A percentile compares a stretch with the other conserved stretches of the same genome.
phyloP scores from a whole-genome alignment of 1,140 invertebrate species.

The Drosophila burlai region DNA sequence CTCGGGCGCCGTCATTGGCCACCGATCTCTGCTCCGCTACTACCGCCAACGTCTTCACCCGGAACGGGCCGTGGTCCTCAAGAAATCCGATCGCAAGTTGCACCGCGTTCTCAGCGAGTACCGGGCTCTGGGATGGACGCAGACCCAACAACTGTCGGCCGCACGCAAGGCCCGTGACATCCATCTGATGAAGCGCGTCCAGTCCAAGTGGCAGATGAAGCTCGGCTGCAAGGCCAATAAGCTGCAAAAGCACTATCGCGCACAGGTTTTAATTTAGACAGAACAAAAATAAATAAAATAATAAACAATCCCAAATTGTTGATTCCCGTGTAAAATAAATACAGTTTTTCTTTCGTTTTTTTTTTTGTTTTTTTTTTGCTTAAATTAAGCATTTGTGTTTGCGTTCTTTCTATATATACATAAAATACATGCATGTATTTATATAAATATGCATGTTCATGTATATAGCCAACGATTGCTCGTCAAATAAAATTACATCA shows the following conservation, averaged over 20 bases:
- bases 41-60: conserved; percentile 92
- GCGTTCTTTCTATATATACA: conserved; percentile 39
- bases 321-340: conserved; percentile 28
- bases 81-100: conserved; percentile 88
- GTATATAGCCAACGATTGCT: conserved; percentile 37
- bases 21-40: conserved; percentile 94
- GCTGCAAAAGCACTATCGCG: conserved; percentile 92
- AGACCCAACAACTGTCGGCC: conserved; percentile 88
- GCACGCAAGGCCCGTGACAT: conserved; percentile 93
- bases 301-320: background rate
- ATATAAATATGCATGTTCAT: background rate
- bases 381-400: conserved; percentile 71
- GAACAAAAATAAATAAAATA: background rate
- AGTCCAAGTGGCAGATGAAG: conserved; percentile 91
- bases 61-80: conserved; percentile 86
- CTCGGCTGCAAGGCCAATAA: conserved; percentile 94
- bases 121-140: conserved; percentile 94
- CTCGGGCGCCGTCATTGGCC: conserved; percentile 95
- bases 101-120: conserved; percentile 92
- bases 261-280: conserved; percentile 91
- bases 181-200: conserved; percentile 92
- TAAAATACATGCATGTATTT: conserved; percentile 9
- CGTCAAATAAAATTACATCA: conserved; percentile 74
- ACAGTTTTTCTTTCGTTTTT: background rate
- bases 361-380: conserved; percentile 40